Evolutionary conservation across 2,797 vertebrate genomes (phyloP).

Genomic region (Danio kyathit): DNA sequence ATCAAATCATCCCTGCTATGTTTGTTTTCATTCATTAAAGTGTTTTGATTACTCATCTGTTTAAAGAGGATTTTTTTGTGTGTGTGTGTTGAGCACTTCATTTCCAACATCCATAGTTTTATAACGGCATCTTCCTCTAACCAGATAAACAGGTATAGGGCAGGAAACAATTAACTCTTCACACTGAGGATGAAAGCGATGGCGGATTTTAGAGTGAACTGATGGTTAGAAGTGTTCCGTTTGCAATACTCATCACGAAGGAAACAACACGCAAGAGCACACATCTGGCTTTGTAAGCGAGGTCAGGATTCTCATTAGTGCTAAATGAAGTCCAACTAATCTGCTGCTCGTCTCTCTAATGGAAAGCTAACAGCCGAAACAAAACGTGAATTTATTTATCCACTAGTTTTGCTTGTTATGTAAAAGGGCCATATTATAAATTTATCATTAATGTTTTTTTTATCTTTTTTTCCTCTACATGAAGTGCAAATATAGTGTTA

Average conservation of each 20-base stretch:
- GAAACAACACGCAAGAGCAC: slow-evolving; percentile 16
- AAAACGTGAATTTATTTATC: not conserved
- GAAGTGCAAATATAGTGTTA: not conserved
- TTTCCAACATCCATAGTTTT: slow-evolving; percentile 46
- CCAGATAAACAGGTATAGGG: slow-evolving; percentile 38
- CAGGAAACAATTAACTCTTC: slow-evolving; percentile 54
- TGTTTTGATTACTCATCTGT: slow-evolving; percentile 51
- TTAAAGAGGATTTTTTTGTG: slow-evolving; percentile 25
- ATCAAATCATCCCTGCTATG: slow-evolving; percentile 44
- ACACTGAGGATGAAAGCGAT: slow-evolving; percentile 27
- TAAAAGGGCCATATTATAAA: not conserved
- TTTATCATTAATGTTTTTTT: not conserved
- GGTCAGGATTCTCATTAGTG: slow-evolving; percentile 42
- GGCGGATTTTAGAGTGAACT: slow-evolving; percentile 15
- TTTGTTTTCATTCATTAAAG: slow-evolving; percentile 35
- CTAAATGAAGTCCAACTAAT: slow-evolving; percentile 35
- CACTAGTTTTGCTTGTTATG: slow-evolving; percentile 1
- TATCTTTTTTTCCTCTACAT: not conserved
- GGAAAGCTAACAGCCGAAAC: not conserved
- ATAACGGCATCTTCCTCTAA: slow-evolving; percentile 32
- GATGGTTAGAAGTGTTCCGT: slow-evolving; percentile 1
- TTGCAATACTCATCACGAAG: slow-evolving; percentile 16
- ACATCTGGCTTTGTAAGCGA: slow-evolving; percentile 24
- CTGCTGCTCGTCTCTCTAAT: not conserved
- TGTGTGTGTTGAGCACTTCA: slow-evolving; percentile 47